Percentiles rank a stretch among this genome's conserved stretches.
phyloP scores from a whole-genome alignment of 2,888 invertebrate genomes.

The Drosophila hamatofila region DNA sequence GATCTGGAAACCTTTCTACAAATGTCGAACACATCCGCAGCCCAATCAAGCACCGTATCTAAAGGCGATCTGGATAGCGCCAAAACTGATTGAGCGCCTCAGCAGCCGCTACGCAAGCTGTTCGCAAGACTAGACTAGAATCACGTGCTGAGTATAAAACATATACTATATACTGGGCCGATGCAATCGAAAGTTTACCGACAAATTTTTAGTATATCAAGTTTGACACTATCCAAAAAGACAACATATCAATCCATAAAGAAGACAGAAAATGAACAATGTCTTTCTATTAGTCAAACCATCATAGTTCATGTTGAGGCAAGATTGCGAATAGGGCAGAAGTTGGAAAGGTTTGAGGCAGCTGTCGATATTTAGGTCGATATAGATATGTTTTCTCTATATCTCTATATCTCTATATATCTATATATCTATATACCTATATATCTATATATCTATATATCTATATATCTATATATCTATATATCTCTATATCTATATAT shows the following conservation, averaged over 20 bases:
- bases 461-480: no score
- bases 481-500: no score
- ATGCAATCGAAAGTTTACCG: background rate
- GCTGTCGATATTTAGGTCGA: background rate
- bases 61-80: background rate
- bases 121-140: background rate
- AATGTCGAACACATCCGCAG: background rate
- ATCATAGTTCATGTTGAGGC: background rate
- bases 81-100: background rate
- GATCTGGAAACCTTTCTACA: conserved; percentile 4
- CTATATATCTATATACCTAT: no score
- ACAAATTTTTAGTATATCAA: background rate
- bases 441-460: no score
- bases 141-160: background rate
- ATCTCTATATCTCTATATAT: no score
- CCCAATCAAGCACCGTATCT: background rate
- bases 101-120: background rate
- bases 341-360: no score
- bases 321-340: background rate
- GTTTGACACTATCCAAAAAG: background rate
- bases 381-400: no score
- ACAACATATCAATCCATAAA: no score
- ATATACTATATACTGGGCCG: background rate
- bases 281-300: background rate
- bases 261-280: background rate